Evolutionary conservation across 2,113 vertebrate species (phyloP).

Genomic region (Peromyscus maniculatus): DNA sequence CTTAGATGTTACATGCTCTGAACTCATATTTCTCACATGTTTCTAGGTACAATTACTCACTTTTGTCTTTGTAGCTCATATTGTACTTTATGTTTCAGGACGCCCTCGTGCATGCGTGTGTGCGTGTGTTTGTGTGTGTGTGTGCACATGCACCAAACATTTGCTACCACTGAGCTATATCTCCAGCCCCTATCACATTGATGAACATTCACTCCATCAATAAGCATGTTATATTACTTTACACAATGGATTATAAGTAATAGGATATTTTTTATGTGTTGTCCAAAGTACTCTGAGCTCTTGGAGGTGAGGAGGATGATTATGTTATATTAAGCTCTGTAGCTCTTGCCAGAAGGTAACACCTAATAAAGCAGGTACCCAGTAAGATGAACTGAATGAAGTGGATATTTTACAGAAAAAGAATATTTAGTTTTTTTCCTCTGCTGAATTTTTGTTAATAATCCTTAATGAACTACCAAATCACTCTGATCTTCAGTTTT

Average conservation of each 20-base stretch:
- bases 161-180: background rate
- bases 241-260: background rate
- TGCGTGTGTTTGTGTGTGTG: background rate
- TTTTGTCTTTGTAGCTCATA: background rate
- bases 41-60: background rate
- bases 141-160: background rate
- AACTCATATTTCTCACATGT: background rate
- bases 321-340: background rate
- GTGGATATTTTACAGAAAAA: background rate
- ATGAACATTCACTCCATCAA: background rate
- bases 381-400: conserved; percentile 6
- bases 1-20: background rate
- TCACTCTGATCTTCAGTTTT: conserved; percentile 11
- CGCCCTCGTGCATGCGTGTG: background rate
- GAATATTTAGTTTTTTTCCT: conserved; percentile 35
- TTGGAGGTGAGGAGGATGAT: background rate
- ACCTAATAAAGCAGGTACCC: background rate
- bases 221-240: background rate
- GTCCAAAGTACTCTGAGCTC: background rate
- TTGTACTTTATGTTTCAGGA: background rate
- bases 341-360: background rate
- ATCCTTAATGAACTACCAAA: conserved; percentile 18
- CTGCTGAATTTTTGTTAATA: background rate
- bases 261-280: background rate
- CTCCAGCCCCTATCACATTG: background rate